Conservation (phyloP, 1,140 invertebrate genomes). For the Lerema accius region DNA sequence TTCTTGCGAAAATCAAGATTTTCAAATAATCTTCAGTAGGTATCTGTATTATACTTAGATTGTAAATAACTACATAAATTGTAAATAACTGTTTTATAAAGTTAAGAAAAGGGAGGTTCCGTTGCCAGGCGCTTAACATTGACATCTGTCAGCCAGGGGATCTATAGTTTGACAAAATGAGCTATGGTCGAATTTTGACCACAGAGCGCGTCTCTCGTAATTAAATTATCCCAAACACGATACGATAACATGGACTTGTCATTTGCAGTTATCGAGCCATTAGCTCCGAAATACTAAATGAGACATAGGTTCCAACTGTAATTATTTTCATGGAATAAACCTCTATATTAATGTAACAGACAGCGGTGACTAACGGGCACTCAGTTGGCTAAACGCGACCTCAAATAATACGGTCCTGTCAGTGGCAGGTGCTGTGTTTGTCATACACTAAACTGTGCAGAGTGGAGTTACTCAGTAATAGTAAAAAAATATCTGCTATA, state of each 20-base stretch:
- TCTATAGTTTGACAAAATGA: no score
- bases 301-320: constrained; percentile 11
- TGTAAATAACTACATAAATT: no score
- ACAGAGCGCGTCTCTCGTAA: no score
- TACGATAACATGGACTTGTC: neutral
- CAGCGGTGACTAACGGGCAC: constrained; percentile 51
- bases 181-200: no score
- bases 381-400: constrained; percentile 49
- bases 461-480: constrained; percentile 14
- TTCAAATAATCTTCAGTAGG: no score
- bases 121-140: no score
- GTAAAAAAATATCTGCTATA: no score
- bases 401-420: constrained; percentile 28
- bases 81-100: no score
- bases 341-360: constrained; percentile 37
- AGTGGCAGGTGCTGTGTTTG: constrained; percentile 26
- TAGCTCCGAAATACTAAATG: constrained; percentile 4
- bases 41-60: no score
- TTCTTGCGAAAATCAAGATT: constrained; percentile 1
- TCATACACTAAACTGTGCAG: constrained; percentile 10
- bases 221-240: neutral
- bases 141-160: no score
- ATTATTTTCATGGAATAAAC: constrained; percentile 26
- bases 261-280: neutral
- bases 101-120: no score